A percentile compares a stretch with the other conserved stretches of the same genome.
Evolutionary conservation across 1,140 invertebrate species (phyloP).

Genomic region (Neodiprion pinetum): DNA sequence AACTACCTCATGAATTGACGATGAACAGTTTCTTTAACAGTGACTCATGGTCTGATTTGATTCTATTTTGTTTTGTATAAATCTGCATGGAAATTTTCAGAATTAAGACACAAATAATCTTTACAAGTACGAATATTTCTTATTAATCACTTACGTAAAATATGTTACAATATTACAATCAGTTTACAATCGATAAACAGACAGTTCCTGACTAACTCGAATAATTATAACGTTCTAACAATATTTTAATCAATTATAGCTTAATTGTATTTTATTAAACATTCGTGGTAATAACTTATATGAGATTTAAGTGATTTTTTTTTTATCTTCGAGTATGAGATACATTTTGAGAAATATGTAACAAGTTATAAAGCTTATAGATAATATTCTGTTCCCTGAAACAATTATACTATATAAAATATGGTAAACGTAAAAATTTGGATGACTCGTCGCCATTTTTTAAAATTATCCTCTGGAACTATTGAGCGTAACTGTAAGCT

Average conservation of each 20-base stretch:
- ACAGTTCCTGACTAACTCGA: slow-evolving; percentile 51
- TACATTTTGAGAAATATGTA: slow-evolving; percentile 37
- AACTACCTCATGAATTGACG: too few species aligned
- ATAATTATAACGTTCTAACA: slow-evolving; percentile 44
- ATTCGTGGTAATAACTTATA: slow-evolving; percentile 21
- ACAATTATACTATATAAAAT: slow-evolving; percentile 6
- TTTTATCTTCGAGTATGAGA: slow-evolving; percentile 41
- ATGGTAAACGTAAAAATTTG: slow-evolving; percentile 4
- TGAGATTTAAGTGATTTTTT: slow-evolving; percentile 4
- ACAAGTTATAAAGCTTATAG: slow-evolving; percentile 7
- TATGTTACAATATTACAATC: slow-evolving; percentile 61
- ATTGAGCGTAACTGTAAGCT: not conserved
- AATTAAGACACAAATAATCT: not conserved
- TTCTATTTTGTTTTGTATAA: too few species aligned
- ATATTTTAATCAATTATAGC: slow-evolving; percentile 40
- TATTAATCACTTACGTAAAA: slow-evolving; percentile 61
- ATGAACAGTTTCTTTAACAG: too few species aligned
- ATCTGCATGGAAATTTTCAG: too few species aligned
- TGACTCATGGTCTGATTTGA: too few species aligned
- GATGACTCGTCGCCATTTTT: not conserved
- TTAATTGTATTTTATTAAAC: not conserved
- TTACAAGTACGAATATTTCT: slow-evolving; percentile 51
- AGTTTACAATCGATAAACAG: slow-evolving; percentile 56
- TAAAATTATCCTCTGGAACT: not conserved
- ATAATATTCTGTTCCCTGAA: not conserved